phyloP scores from a whole-genome alignment of 2,113 vertebrate species.

The Pterocles gutturalis region DNA sequence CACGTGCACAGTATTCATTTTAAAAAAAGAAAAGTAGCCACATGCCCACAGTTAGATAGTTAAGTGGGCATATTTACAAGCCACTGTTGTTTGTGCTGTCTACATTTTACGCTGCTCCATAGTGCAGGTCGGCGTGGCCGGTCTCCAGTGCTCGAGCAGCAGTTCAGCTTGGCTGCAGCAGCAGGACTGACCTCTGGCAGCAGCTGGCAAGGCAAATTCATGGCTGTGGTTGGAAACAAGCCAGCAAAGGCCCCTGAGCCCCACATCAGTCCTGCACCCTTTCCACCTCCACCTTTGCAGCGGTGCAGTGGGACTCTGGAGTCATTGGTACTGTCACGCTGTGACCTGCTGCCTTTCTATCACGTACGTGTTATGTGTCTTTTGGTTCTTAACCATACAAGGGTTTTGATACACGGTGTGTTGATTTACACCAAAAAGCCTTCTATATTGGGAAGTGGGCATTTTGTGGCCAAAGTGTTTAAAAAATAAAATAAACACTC shows the following conservation, averaged over 20 bases:
- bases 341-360: neutral
- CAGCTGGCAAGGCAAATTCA: neutral
- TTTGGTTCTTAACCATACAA: neutral
- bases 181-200: neutral
- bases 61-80: neutral
- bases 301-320: fast-evolving
- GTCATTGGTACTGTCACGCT: fast-evolving
- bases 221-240: neutral
- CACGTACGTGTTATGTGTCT: fast-evolving
- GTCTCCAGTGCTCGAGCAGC: neutral
- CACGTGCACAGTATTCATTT: neutral
- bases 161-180: neutral
- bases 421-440: neutral
- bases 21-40: too few relatives aligned
- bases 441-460: neutral
- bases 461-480: neutral
- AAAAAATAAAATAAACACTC: neutral
- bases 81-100: neutral
- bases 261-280: neutral
- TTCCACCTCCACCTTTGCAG: neutral
- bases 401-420: fast-evolving
- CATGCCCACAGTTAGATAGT: too few relatives aligned
- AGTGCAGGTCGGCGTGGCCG: fast-evolving
- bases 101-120: fast-evolving
- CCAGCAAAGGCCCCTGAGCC: fast-evolving